Evolutionary conservation across 1,140 invertebrate genomes (phyloP).

Genomic region (Neodiprion virginianus): DNA sequence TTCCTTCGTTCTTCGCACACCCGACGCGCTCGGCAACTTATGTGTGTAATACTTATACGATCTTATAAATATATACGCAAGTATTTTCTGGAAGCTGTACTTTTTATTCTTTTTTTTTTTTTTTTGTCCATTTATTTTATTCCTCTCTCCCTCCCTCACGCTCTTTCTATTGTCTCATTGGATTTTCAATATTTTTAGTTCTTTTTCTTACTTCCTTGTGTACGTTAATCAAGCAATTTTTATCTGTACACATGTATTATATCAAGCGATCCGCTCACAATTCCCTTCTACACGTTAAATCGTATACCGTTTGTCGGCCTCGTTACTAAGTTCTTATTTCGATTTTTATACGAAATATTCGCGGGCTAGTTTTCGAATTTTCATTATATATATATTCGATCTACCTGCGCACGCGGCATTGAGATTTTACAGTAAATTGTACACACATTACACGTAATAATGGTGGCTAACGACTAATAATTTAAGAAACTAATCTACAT

Average conservation of each 20-base stretch:
- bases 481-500: slow-evolving; percentile 37
- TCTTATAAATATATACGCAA: too few relatives aligned
- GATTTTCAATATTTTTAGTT: slow-evolving; percentile 31
- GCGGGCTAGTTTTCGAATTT: background rate
- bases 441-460: too few relatives aligned
- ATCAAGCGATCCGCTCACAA: slow-evolving; percentile 27
- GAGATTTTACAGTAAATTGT: too few relatives aligned
- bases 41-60: too few relatives aligned
- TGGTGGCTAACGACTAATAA: slow-evolving; percentile 39
- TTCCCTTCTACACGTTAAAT: slow-evolving; percentile 20
- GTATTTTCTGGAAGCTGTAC: slow-evolving; percentile 12
- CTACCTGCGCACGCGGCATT: too few relatives aligned
- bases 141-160: slow-evolving; percentile 25
- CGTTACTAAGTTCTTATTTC: background rate
- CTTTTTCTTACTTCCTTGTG: background rate
- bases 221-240: background rate
- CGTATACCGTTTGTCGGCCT: too few relatives aligned
- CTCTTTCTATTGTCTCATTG: slow-evolving; percentile 16
- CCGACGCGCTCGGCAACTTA: too few relatives aligned
- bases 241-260: background rate
- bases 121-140: slow-evolving; percentile 27
- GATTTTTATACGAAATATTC: too few relatives aligned
- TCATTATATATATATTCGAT: background rate
- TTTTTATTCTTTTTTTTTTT: slow-evolving; percentile 1
- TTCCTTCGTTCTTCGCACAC: too few relatives aligned